Evolutionary conservation across 2,113 vertebrate genomes (phyloP), one percentile per base, ranked within the genome.

Genomic region (Toxotes jaculatrix): DNA sequence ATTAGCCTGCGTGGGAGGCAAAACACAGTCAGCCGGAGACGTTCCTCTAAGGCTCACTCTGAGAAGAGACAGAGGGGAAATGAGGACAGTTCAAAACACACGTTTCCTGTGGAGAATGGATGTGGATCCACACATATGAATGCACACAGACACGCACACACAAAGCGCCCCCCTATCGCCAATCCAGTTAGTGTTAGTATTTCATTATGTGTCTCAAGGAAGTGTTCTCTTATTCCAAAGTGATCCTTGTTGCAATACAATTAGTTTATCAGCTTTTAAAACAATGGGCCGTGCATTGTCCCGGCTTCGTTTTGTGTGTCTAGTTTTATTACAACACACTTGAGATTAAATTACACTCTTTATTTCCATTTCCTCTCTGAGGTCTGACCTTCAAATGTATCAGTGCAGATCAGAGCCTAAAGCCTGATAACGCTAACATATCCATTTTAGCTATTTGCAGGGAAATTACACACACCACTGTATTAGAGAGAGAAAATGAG

Each of bases 341-440:
- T 72, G 67, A 89, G 77, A 88, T 92, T 89, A 89, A 91, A 94
- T 93, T 89, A 90, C 73, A 53, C 74, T 89, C 86, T 90, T 83
- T 89, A 82, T 87, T 89, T 91, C 70, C 75, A 78, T 90, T 90
- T 91, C 70, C 82, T 87, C 60, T 75, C 45, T 49, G 11, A 79
- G 51, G 81, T 77, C 71, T 88, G 92, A 92, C 91, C 88, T 92
- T 92, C 89, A 92, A 85, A 89, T 75, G 84, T 76, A 87, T 91
- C 80, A 45, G 49, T 5, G 13, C 65, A 80, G 87, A 93, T 91
- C 83, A 89, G 60, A 91, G 80, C 79, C 83, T 51, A 55, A 21
- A 70, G 89, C 86, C 75, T 32, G 79, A 87, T 80, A 82, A 79
- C 74, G 85, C 74, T 82, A 84, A 90, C 81, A 82, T 65, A 83